Evolutionary conservation across 1,140 invertebrate species (phyloP).

Genomic region (Drosophila murphyi): DNA sequence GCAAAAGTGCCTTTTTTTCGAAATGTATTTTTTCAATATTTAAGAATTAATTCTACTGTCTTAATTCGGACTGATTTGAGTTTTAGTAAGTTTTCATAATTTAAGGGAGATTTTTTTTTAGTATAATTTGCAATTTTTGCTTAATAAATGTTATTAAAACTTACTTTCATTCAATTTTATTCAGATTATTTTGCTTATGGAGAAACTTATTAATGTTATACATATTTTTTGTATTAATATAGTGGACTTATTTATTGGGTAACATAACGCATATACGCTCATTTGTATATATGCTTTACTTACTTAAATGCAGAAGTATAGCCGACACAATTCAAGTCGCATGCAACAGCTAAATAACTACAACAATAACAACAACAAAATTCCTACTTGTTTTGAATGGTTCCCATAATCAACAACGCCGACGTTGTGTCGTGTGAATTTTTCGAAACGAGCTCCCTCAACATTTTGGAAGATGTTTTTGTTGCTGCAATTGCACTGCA

Average conservation of each 20-base stretch:
- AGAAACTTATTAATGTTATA: too few relatives aligned
- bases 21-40: too few relatives aligned
- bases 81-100: too few relatives aligned
- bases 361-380: constrained; percentile 39
- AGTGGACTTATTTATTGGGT: not conserved
- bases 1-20: not conserved
- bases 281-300: not conserved
- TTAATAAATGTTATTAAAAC: too few relatives aligned
- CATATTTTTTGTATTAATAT: not conserved
- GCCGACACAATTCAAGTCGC: constrained; percentile 36
- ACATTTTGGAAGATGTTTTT: constrained; percentile 50
- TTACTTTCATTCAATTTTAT: too few relatives aligned
- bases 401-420: constrained; percentile 63
- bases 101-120: too few relatives aligned
- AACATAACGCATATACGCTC: not conserved
- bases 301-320: constrained; percentile 16
- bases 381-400: constrained; percentile 70
- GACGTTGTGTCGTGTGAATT: constrained; percentile 74
- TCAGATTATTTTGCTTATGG: too few relatives aligned
- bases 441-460: constrained; percentile 54
- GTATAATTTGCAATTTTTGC: too few relatives aligned
- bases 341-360: constrained; percentile 66
- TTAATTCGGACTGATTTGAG: too few relatives aligned
- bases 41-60: too few relatives aligned
- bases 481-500: constrained; percentile 48